These are phyloP conservation scores for Hippocampus zosterae DNA, from an alignment of 2,113 vertebrate genomes.

Conservation along the genomic window DNA sequence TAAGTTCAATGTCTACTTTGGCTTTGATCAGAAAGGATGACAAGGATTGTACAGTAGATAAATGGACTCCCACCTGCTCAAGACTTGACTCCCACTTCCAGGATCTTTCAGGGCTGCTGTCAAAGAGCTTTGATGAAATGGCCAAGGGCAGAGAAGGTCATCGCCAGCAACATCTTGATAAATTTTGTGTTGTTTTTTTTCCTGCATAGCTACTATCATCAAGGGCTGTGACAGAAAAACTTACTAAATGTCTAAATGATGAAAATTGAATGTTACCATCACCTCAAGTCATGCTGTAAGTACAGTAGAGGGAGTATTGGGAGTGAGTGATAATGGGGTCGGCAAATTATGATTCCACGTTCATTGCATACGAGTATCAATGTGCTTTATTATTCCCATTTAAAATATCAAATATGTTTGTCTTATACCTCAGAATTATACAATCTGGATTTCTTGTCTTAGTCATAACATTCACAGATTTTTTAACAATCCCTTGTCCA, in stretches of 20 bases:
- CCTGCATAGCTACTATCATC: conserved; percentile 1
- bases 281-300: neutral
- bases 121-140: conserved; percentile 88
- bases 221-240: neutral
- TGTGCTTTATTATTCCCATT: neutral
- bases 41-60: neutral
- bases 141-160: conserved; percentile 70
- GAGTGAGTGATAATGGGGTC: neutral
- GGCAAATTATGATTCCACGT: conserved; percentile 28
- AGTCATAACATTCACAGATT: too few relatives aligned
- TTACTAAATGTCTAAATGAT: neutral
- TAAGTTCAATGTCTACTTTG: conserved; percentile 4
- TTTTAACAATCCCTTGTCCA: too few relatives aligned
- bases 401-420: neutral
- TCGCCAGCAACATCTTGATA: conserved; percentile 41
- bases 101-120: conserved; percentile 81
- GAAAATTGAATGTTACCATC: neutral
- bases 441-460: too few relatives aligned
- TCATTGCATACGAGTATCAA: conserved; percentile 6
- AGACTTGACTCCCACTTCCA: conserved; percentile 83
- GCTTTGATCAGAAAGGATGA: conserved; percentile 2
- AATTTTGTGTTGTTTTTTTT: conserved; percentile 42
- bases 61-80: conserved; percentile 72
- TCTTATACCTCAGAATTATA: too few relatives aligned
- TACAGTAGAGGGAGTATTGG: neutral